These are phyloP conservation scores for Centroberyx gerrardi DNA, from an alignment of 2,797 vertebrate genomes.

Conservation along the genomic window DNA sequence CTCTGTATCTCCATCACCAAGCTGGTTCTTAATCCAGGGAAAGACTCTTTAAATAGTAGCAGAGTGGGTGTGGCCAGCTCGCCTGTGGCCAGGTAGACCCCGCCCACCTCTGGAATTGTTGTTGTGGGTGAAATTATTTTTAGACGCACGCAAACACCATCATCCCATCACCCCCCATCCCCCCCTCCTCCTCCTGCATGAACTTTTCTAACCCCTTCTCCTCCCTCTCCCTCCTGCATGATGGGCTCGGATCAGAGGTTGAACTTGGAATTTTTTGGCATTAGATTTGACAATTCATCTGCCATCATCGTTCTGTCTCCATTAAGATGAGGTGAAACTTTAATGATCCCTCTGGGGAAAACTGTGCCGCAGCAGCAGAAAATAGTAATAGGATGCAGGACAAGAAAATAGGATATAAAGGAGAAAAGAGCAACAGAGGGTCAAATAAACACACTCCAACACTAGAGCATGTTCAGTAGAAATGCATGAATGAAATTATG, in stretches of 20 bases:
- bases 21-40: constrained; percentile 5
- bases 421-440: too few relatives aligned
- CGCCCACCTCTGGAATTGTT: constrained; percentile 60
- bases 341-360: too few relatives aligned
- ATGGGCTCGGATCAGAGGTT: background rate
- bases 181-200: constrained; percentile 14
- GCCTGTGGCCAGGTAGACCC: constrained; percentile 47
- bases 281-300: too few relatives aligned
- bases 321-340: too few relatives aligned
- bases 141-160: constrained; percentile 56
- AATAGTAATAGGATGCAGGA: too few relatives aligned
- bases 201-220: background rate
- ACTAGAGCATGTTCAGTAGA: too few relatives aligned
- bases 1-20: constrained; percentile 15
- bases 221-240: background rate
- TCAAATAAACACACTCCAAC: too few relatives aligned
- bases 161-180: background rate
- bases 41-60: constrained; percentile 63
- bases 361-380: too few relatives aligned
- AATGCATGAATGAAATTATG: too few relatives aligned
- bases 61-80: constrained; percentile 57
- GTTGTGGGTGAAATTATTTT: constrained; percentile 62
- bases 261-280: background rate
- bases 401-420: too few relatives aligned
- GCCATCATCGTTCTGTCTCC: too few relatives aligned